phyloP scores from a whole-genome alignment of 2,888 invertebrate genomes.

The Apomyelois bistriatella region DNA sequence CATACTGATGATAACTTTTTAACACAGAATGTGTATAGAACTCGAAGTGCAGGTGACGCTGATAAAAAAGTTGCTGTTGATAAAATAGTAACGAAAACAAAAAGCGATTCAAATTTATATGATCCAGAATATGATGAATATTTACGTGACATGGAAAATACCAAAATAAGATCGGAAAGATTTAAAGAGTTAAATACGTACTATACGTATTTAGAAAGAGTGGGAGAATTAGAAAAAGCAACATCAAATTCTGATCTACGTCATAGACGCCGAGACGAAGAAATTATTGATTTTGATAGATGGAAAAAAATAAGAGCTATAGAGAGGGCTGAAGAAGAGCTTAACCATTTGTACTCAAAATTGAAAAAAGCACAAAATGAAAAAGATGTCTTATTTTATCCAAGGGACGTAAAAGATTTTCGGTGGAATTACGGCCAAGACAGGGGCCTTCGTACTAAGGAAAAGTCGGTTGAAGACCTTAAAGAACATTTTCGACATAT shows the following conservation, averaged over 20 bases:
- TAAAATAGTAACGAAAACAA: conserved; percentile 40
- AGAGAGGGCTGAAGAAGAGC: conserved; percentile 90
- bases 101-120: conserved; percentile 60
- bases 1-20: conserved; percentile 46
- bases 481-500: conserved; percentile 87
- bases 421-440: conserved; percentile 89
- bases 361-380: conserved; percentile 89
- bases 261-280: conserved; percentile 86
- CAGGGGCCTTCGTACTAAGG: conserved; percentile 88
- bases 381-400: conserved; percentile 90
- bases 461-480: conserved; percentile 93
- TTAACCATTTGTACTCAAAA: conserved; percentile 87
- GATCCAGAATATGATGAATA: conserved; percentile 85
- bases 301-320: conserved; percentile 90
- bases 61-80: conserved; percentile 50
- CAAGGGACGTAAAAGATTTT: conserved; percentile 85
- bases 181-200: conserved; percentile 92
- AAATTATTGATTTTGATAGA: conserved; percentile 91
- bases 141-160: conserved; percentile 82
- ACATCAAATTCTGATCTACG: conserved; percentile 85
- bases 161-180: conserved; percentile 85
- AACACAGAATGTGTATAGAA: conserved; percentile 72
- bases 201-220: conserved; percentile 91
- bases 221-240: conserved; percentile 89
- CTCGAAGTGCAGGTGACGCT: conserved; percentile 84